These are phyloP conservation scores for Pithys albifrons DNA, from an alignment of 2,113 vertebrate genomes.

Conservation along the genomic window DNA sequence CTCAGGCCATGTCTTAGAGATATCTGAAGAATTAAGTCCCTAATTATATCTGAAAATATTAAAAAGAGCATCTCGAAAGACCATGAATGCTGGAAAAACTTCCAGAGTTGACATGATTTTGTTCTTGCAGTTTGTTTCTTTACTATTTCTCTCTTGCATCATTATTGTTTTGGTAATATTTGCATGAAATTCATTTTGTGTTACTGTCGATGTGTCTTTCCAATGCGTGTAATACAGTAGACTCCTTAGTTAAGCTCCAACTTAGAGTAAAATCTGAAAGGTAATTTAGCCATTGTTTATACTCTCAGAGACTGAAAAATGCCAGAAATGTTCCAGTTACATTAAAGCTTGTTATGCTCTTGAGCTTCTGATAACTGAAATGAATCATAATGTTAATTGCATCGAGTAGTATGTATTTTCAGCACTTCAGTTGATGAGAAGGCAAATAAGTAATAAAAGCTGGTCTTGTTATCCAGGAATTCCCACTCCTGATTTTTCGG, in stretches of 20 bases:
- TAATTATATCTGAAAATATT: neutral
- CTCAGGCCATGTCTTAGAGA: neutral
- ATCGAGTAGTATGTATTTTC: conserved; percentile 13
- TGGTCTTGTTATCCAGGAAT: neutral
- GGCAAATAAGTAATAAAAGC: neutral
- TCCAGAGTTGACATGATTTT: neutral
- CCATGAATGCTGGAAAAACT: neutral
- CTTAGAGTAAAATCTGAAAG: conserved; percentile 54
- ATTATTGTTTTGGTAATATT: neutral
- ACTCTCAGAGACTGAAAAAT: neutral
- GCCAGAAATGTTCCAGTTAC: neutral
- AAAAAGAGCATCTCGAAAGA: neutral
- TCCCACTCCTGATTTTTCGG: neutral
- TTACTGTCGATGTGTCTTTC: conserved; percentile 45
- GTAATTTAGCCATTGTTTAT: conserved; percentile 43
- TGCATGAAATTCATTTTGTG: conserved; percentile 2
- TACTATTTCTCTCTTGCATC: neutral
- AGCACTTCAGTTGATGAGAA: neutral
- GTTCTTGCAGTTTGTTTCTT: neutral
- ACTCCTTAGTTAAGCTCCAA: conserved; percentile 40
- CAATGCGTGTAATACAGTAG: neutral
- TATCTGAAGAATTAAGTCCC: neutral
- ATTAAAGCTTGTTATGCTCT: neutral
- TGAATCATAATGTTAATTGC: neutral
- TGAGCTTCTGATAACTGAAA: conserved; percentile 12